A percentile compares a stretch with the other conserved stretches of the same genome.
phyloP scores from a whole-genome alignment of 2,888 invertebrate species.

The Druceiella hillmani region DNA sequence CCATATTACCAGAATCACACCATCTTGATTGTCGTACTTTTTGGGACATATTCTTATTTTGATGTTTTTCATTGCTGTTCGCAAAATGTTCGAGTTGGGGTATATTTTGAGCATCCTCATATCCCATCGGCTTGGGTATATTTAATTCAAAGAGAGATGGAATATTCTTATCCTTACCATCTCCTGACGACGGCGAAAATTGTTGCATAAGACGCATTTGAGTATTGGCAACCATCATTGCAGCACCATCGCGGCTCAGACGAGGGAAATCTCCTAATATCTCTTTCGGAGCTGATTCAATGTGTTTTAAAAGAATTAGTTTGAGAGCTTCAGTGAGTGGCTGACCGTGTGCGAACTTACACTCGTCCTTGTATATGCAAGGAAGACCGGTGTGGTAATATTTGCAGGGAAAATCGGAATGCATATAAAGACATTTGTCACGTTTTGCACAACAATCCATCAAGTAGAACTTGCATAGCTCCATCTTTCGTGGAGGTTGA shows the following conservation, averaged over 20 bases:
- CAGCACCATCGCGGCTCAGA: conserved; percentile 70
- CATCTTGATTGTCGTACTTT: conserved; percentile 48
- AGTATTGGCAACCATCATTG: conserved; percentile 49
- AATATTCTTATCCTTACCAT: conserved; percentile 36
- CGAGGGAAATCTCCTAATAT: conserved; percentile 87
- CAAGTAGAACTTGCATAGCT: conserved; percentile 94
- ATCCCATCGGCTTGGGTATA: conserved; percentile 39
- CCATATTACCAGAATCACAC: conserved; percentile 43
- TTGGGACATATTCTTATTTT: conserved; percentile 39
- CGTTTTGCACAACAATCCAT: conserved; percentile 94
- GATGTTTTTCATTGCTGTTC: conserved; percentile 36
- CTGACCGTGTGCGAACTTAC: conserved; percentile 90
- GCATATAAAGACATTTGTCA: conserved; percentile 94
- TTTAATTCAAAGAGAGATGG: conserved; percentile 47
- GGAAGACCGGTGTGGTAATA: conserved; percentile 91
- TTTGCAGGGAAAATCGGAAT: conserved; percentile 96
- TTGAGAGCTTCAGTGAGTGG: conserved; percentile 77
- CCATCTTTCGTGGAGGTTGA: conserved; percentile 78
- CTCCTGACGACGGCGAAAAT: conserved; percentile 33
- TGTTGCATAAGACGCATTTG: conserved; percentile 44
- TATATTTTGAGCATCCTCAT: conserved; percentile 26
- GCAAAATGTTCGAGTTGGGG: conserved; percentile 33
- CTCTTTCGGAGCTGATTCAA: conserved; percentile 87
- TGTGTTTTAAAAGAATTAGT: conserved; percentile 63
- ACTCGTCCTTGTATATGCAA: conserved; percentile 76